Base-by-base conservation (phyloP, 2,888 invertebrate genomes). In the Lathronympha strigana region DNA sequence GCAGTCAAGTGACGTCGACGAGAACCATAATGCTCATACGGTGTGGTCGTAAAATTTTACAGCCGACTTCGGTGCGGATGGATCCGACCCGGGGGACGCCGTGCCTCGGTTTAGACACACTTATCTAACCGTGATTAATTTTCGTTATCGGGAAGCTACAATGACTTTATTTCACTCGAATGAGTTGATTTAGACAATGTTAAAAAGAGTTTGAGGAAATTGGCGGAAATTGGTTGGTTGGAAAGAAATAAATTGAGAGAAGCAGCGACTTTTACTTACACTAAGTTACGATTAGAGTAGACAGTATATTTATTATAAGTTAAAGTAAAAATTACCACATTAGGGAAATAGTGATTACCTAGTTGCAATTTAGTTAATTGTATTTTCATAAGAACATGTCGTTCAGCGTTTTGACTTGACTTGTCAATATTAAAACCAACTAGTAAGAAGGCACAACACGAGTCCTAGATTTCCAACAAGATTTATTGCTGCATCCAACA, bases 21-120 rank as follows among this genome's bases (percentile, higher is more conserved):
- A 84, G 82, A 80, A 77, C 81, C 83, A 80, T 87, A 88, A 86
- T 83, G 84, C 79, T 88, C 85, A 84, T 87, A 88, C 83, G 80
- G 83, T 74, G 82, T 75, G 83, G 76, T 87, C 89, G 81, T 90
- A 90, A 90, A 90, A 87, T 88, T 87, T 90, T 90, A 89, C 87
- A 82, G 86, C 77, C 75, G 73, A 77, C 82, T 83, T 51, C 51
- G 64, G 51, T 43, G 31, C 33, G 40, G 55, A 40, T 15, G 31
- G 45, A 57, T 57, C 57, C 40, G 36, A 50, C 57, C 50, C 63
- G 40, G 5, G 57, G 57, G 75, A 73, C 72, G 77, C 77, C 78
- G 83, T 83, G 82, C 80, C 74, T 77, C 80, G n/a, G n/a, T n/a
- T 76, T 76, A 81, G 78, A 83, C 83, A 82, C 79, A 87, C 83